These are phyloP conservation scores for Crossaster papposus DNA, from an alignment of 53 echinoderm and acorn worm genomes.

Conservation along the genomic window DNA sequence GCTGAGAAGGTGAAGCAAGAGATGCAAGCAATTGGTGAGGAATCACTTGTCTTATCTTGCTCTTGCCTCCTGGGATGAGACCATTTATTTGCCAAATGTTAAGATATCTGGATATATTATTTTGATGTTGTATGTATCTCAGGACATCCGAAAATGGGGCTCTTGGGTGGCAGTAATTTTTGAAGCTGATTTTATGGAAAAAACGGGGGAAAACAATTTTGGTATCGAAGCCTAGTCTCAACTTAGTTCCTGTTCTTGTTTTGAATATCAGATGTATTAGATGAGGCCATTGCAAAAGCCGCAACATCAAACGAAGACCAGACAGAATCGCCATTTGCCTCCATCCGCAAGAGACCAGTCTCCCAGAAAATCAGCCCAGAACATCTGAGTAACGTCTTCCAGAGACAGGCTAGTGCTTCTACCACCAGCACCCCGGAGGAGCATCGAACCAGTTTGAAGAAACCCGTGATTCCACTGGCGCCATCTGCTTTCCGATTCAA, in stretches of 20 bases:
- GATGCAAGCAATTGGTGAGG: conserved; percentile 45
- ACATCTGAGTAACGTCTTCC: conserved; percentile 70
- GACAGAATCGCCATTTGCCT: conserved; percentile 58
- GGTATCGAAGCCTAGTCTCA: too few relatives aligned
- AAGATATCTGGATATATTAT: too few relatives aligned
- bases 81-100: too few relatives aligned
- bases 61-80: too few relatives aligned
- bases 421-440: conserved; percentile 36
- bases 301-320: conserved; percentile 45
- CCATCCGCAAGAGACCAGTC: conserved; percentile 78
- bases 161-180: too few relatives aligned
- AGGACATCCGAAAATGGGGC: too few relatives aligned
- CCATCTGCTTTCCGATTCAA: conserved; percentile 70
- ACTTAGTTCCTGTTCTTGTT: neutral
- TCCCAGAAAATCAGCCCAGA: conserved; percentile 71
- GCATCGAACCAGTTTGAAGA: conserved; percentile 49
- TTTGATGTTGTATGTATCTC: too few relatives aligned
- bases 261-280: conserved; percentile 64
- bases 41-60: neutral
- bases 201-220: too few relatives aligned
- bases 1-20: conserved; percentile 46
- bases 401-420: conserved; percentile 64
- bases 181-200: too few relatives aligned
- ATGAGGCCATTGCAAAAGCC: conserved; percentile 66
- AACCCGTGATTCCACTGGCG: conserved; percentile 67